Base-by-base conservation (phyloP, 23 tunicate genomes). In the Ascidia mentula region DNA sequence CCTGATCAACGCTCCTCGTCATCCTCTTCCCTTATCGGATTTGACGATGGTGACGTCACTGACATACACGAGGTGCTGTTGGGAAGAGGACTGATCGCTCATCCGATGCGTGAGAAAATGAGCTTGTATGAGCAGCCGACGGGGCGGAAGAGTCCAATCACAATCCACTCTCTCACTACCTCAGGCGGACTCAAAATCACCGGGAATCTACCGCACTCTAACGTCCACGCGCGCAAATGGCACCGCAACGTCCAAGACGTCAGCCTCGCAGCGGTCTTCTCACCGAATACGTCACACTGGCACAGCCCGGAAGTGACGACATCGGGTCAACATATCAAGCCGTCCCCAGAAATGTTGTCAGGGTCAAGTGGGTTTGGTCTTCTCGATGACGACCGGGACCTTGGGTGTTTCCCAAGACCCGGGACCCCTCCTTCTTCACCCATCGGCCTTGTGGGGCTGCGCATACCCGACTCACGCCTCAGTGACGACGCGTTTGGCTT, bases 171-270 rank as follows among this genome's bases (percentile, higher is more conserved):
- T 7, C 70, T 85, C 0, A 32, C 89, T 4, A 78, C 69, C 42
- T 85, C 89, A 40, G 89, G 73, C 26, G 53, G 46, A 3, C 32
- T 82, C 0, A 72, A 79, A n/a, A 72, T 40, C 5, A 18, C 42
- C 4, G 78, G 73, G 6, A 53, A 53, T 53, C 1, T 53, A 9
- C 28, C 65, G 7, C 45, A 37, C 18, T 34, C 60, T 40, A 75
- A 37, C 33, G 37, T 34, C n/a, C 71, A 76, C 39, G 72, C 40
- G 7, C 45, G 85, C n/a, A 60, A 89, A 35, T 80, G 85, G 82
- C 88, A 90, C 53, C 79, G 89, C 45, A 77, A 82, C 26, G 89
- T 86, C 0, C 85, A 83, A 37, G 96, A 90, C 76, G 96, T 90
- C 34, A 90, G 96, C 37, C 73, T 90, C 6, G 96, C 89, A 3